Evolutionary conservation across 2,113 vertebrate genomes (phyloP), one percentile per base, ranked within the genome.

Genomic region (Malurus melanocephalus): DNA sequence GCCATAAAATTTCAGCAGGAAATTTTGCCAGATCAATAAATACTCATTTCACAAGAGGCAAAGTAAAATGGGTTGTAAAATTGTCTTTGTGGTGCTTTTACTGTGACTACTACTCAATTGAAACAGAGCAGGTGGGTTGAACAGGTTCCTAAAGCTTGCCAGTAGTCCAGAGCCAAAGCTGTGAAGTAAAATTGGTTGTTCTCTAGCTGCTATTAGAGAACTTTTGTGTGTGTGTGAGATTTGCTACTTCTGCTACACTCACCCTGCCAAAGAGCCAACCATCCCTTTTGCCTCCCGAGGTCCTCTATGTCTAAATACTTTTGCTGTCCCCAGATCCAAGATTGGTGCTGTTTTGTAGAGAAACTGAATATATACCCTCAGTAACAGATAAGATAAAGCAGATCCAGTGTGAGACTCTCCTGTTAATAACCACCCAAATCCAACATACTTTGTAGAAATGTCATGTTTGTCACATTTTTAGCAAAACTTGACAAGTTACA

Each of bases 11-110:
- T 80, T 53, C 66, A 79, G 53, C 46, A 79, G 66, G 77, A 88
- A 46, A n/a, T 57, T 22, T 86, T 84, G 11, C 88, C 62, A 51
- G 57, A 73, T 81, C 55, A 90, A 82, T 90, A 93, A 87, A 80
- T 72, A 42, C 0, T 1, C 20, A 28, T 92, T 85, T 91, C 48
- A 62, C 40, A 87, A 81, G 53, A 87, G 43, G 59, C 23, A 28
- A 92, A 82, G 46, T 79, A 72, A 85, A 89, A 73, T 18, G 78
- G 67, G 14, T 80, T 87, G n/a, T 87, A 82, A 86, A 90, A 85
- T 22, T 49, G 56, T 53, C 46, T 88, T 93, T 86, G 65, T 3
- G 9, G 52, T 40, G n/a, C 22, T 85, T 85, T 80, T 80, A 43
- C 10, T 74, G 56, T 71, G 69, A 55, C 59, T 85, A 8, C 33